Percentiles rank a stretch among this genome's conserved stretches.
These are phyloP conservation scores for Aptenodytes forsteri DNA, from an alignment of 2,113 vertebrate species.

Conservation along the genomic window DNA sequence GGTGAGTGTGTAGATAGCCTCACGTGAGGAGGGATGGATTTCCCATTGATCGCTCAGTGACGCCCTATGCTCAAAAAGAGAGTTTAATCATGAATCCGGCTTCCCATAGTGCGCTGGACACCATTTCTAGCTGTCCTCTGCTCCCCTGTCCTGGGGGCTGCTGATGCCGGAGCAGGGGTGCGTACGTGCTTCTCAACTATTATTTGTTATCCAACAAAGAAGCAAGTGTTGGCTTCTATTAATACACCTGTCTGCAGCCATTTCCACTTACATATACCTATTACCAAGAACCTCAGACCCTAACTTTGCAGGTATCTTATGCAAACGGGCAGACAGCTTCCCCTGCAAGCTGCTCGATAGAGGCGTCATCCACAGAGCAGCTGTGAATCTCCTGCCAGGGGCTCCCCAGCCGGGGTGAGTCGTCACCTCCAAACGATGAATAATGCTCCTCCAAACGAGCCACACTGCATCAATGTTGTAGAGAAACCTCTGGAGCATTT, in stretches of 20 bases:
- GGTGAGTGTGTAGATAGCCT: too few species aligned
- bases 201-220: background rate
- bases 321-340: background rate
- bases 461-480: accelerated
- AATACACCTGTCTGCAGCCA: background rate
- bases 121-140: background rate
- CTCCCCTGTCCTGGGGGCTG: too few species aligned
- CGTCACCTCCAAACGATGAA: background rate
- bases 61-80: accelerated
- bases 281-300: too few species aligned
- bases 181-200: background rate
- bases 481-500: background rate
- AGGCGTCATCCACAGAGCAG: background rate
- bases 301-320: background rate
- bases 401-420: accelerated
- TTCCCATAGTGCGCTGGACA: background rate
- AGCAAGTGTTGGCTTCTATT: accelerated
- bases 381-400: background rate
- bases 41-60: background rate
- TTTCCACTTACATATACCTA: background rate
- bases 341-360: accelerated
- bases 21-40: background rate
- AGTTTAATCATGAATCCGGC: background rate
- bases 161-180: accelerated
- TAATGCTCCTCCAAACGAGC: background rate